Evolutionary conservation across 2,113 vertebrate genomes (phyloP), one percentile per base, ranked within the genome.

Genomic region (Chlorodrepanis virens): DNA sequence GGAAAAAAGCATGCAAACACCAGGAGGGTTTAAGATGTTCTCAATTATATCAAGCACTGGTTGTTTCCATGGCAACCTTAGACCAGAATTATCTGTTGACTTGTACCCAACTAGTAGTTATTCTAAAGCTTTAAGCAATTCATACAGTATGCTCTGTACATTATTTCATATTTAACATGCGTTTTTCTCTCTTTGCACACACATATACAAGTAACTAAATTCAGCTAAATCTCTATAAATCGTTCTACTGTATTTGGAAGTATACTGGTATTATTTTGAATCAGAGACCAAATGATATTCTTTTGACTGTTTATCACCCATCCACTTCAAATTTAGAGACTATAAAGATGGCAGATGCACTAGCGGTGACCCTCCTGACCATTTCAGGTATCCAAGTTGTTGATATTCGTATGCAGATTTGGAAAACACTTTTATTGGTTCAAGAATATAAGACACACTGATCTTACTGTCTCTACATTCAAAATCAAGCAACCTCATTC

Each of bases 11-110:
- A 96, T 95, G 97, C 95, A 87, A 98, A 98, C 90, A 93, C 97
- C 96, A 98, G 97, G 97, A 98, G 98, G 97, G 97, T 98, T 98
- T 98, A 98, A 97, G 97, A 98, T 98, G 98, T 97, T 98, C 98
- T 98, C 98, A 98, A 98, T 98, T 98, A 98, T 98, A 98, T 97
- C 97, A 96, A 98, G 98, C 97, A 97, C 97, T 97, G 98, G 96
- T 97, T 98, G 98, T 98, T 98, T 98, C 98, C 98, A 98, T 98
- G 98, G 98, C 97, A 98, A 98, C 98, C 95, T 95, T 97, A 98
- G 98, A 97, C 96, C 96, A 98, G 98, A 97, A 98, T 98, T 98
- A 98, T 98, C 98, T 86, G 95, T 98, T 98, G 96, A 98, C 98
- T 98, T 97, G 95, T 96, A 98, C 97, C 97, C 96, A 98, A 98